Conservation (phyloP, 2,797 vertebrate species). For the Epinephelus malabaricus region DNA sequence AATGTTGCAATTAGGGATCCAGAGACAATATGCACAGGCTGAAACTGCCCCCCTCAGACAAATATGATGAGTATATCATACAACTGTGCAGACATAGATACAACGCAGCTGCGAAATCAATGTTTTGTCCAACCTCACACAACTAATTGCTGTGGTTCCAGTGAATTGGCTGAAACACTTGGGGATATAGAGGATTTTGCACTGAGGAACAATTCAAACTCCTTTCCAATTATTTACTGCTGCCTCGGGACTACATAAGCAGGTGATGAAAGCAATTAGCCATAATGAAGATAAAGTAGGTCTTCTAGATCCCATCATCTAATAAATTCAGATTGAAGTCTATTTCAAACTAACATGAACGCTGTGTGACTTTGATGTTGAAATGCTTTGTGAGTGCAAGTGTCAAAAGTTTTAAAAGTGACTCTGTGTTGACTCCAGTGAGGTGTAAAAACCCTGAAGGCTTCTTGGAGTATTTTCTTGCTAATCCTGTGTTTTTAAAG, state of each 20-base stretch:
- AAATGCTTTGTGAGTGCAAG: not conserved
- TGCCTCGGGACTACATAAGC: conserved; percentile 18
- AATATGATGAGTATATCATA: not conserved
- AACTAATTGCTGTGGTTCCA: conserved; percentile 10
- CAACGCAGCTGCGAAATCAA: conserved; percentile 9
- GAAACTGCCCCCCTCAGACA: not conserved
- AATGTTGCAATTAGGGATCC: conserved; percentile 1
- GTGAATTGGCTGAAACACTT: conserved; percentile 11
- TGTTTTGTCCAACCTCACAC: conserved; percentile 1
- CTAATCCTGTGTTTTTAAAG: conserved; percentile 49
- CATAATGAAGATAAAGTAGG: conserved; percentile 21
- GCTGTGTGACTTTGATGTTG: not conserved
- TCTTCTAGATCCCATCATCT: conserved; percentile 19
- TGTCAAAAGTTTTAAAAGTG: conserved; percentile 25
- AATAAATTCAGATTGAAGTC: conserved; percentile 3
- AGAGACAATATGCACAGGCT: not conserved
- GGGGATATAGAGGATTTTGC: conserved; percentile 5
- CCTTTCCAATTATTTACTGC: conserved; percentile 15
- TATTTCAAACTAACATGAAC: not conserved
- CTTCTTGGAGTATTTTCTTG: conserved; percentile 26
- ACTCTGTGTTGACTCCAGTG: not conserved
- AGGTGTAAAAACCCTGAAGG: conserved; percentile 16
- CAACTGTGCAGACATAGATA: not conserved
- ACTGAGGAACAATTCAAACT: conserved; percentile 15
- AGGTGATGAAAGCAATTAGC: conserved; percentile 23